Base-by-base conservation (phyloP, 2,888 invertebrate species). In the Allygus modestus region DNA sequence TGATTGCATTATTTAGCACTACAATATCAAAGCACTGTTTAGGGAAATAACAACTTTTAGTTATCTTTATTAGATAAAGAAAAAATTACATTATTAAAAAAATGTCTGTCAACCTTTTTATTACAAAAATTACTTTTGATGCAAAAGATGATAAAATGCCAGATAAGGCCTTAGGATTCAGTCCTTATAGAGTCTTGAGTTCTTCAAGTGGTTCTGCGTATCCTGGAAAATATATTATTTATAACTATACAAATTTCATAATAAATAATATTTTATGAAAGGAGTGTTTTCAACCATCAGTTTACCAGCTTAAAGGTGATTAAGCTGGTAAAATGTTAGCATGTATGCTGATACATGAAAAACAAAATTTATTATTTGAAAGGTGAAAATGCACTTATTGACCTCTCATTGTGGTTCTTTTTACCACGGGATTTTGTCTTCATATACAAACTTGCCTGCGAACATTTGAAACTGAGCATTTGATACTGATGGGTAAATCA, bases 141-240 rank as follows among this genome's bases (percentile, higher is more conserved):
- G 15, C 65, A 15, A 15, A 65, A 28, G 65, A 12, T 65, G 28
- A 65, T 65, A 11, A 65, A 31, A 65, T 65, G 65, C 65, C 65
- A 65, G 28, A 17, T 65, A 65, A 65, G 65, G 65, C 65, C 65
- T 5, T 65, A 12, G 17, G 65, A 65, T 5, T 65, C 65, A 65
- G 65, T 65, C 65, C 28, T 26, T 65, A n/a, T 28, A 20, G 12
- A 58, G 26, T 65, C 65, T 65, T 65, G 31, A 65, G 65, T 65
- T 65, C 65, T 15, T 28, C 26, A 31, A 31, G 31, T 65, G 15
- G 65, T 26, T 65, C 12, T 7, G 23, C 2, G 23, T 1, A 15
- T 31, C 65, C 65, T 65, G 31, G 15, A 28, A 65, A 65, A 58
- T 11, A 28, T 58, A 58, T 51, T 4, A 58, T 58, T 20, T 17